Base-by-base conservation (phyloP, 1,140 invertebrate species). In the Calephelis nemesis region DNA sequence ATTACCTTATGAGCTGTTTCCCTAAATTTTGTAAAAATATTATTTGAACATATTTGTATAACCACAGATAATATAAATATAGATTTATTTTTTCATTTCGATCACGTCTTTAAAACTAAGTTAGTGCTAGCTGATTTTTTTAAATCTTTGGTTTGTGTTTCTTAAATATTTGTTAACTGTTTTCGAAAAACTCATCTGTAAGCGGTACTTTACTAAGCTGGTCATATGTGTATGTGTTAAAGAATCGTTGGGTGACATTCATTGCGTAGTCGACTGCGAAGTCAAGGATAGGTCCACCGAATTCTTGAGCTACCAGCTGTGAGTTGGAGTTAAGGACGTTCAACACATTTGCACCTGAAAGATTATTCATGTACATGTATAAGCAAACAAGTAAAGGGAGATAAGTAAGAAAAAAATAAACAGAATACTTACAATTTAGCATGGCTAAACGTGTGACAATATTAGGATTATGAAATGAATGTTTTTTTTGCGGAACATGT, bases 191-290 rank as follows among this genome's bases (percentile, higher is more conserved):
- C 0, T 91, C 88, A 0, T 89, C 85, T 12, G 84, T 82, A 0
- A 91, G 67, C 0, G 87, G 87, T 6, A 91, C 79, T 49, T 81
- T 77, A 47, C 82, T 83, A 45, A 91, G 73, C 70, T 91, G 88
- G 65, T 91, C 82, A 62, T 91, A 91, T 0, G 88, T 90, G 74
- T 88, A 91, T 0, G 88, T 80, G 68, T 84, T 80, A 67, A 91
- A 91, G 76, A 91, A 91, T 12, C 81, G 70, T 68, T 90, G 87
- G 0, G 87, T 91, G 42, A 90, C 85, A 15, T 90, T 91, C 87
- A 91, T 89, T 5, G 86, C 84, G 67, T 89, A 91, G 48, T 85
- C 87, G 62, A 91, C 88, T 15, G 87, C 87, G 74, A 87, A 90
- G 63, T 91, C 86, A 5, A 91, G 77, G 58, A 91, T 91, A 0